Percentiles rank a stretch among this genome's conserved stretches.
These are phyloP conservation scores for Leucoma salicis DNA, from an alignment of 2,888 invertebrate species.

Conservation along the genomic window DNA sequence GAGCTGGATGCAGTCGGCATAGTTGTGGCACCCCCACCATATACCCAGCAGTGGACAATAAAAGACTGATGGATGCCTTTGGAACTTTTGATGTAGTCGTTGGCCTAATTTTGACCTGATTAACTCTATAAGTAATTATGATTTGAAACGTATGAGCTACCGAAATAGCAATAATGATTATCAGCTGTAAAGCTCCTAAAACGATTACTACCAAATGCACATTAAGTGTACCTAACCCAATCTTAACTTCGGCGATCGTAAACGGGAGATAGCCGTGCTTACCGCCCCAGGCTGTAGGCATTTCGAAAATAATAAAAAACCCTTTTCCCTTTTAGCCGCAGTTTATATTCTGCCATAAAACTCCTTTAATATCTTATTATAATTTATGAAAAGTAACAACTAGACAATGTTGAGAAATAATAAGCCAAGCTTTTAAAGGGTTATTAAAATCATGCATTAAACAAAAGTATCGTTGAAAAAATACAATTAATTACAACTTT, in stretches of 20 bases:
- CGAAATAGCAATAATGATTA: neutral
- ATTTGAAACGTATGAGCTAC: neutral
- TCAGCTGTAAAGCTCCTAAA: neutral
- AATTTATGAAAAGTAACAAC: constrained; percentile 33
- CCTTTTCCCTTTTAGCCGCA: constrained; percentile 28
- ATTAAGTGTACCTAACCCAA: constrained; percentile 24
- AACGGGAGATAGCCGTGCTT: constrained; percentile 32
- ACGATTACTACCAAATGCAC: constrained; percentile 19
- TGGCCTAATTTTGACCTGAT: too few species aligned
- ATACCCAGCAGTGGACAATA: too few species aligned
- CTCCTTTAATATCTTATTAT: constrained; percentile 37
- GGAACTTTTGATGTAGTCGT: too few species aligned
- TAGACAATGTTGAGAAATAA: constrained; percentile 6
- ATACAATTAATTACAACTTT: too few species aligned
- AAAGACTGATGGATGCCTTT: too few species aligned
- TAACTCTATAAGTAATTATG: constrained; percentile 9
- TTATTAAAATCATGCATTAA: neutral
- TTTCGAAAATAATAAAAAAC: constrained; percentile 40
- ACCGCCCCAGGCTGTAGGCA: constrained; percentile 28
- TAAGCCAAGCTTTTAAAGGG: neutral
- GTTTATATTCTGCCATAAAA: constrained; percentile 33
- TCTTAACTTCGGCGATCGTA: constrained; percentile 31
- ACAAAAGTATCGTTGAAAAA: constrained; percentile 10
- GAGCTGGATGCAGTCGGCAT: too few species aligned
- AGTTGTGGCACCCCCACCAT: too few species aligned